A percentile compares a stretch with the other conserved stretches of the same genome.
These are phyloP conservation scores for Paradoxurus hermaphroditus DNA, from an alignment of 2,113 vertebrate species.

Conservation along the genomic window DNA sequence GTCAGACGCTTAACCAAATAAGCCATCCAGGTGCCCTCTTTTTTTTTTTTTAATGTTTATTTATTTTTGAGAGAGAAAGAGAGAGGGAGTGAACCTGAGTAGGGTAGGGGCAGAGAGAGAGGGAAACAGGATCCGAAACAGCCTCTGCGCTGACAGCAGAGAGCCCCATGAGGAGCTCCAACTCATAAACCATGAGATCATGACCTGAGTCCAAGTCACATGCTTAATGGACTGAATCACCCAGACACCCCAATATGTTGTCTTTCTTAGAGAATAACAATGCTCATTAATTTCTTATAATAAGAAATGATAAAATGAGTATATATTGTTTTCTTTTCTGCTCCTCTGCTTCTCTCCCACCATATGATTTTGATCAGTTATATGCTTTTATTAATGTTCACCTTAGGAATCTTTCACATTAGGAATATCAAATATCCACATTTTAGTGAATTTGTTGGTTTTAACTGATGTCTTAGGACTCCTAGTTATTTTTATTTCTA, in stretches of 20 bases:
- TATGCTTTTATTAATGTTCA: not conserved
- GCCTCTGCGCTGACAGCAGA: no score
- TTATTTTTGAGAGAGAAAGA: no score
- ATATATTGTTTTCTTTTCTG: not conserved
- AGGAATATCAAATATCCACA: not conserved
- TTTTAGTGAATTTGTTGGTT: not conserved
- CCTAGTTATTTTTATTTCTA: not conserved
- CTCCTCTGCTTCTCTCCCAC: not conserved
- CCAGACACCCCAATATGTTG: not conserved
- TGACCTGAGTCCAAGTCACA: no score
- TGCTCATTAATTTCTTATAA: not conserved
- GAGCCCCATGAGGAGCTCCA: no score
- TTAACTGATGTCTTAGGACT: not conserved
- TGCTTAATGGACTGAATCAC: no score
- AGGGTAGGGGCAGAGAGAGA: no score
- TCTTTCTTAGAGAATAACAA: not conserved
- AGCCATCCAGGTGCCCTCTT: no score
- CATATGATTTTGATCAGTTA: not conserved
- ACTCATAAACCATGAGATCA: no score
- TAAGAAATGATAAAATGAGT: not conserved
- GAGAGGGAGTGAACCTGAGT: no score
- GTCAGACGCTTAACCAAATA: no score
- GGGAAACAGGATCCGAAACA: no score
- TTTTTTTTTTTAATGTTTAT: no score
- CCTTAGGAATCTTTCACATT: not conserved